Conservation (phyloP, 2,113 vertebrate genomes). For the Hemiprocne comata region DNA sequence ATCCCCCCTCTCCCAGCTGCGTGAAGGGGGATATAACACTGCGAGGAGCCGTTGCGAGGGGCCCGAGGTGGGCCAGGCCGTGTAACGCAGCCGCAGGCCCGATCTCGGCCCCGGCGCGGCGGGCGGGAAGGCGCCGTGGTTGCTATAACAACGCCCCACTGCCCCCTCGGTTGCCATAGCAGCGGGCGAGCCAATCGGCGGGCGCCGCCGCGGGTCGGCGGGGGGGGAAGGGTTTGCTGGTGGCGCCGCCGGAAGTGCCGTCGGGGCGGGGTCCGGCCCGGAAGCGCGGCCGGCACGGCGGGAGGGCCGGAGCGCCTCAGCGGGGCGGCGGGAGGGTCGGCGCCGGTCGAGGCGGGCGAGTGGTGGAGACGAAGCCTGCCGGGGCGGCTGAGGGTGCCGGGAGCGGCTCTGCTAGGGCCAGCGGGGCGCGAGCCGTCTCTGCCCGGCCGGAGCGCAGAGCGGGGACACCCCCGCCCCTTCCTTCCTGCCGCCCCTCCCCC, state of each 20-base stretch:
- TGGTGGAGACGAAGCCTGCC: not conserved
- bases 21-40: not conserved
- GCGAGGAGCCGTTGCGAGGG: not conserved
- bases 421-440: conserved; percentile 33
- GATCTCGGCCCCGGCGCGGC: too few relatives aligned
- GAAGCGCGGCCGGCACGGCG: conserved; percentile 4
- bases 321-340: too few relatives aligned
- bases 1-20: not conserved
- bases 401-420: not conserved
- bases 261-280: not conserved
- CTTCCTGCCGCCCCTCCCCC: conserved; percentile 28
- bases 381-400: not conserved
- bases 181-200: not conserved
- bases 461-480: conserved; percentile 33
- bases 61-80: not conserved
- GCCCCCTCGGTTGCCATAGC: conserved; percentile 49
- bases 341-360: not conserved
- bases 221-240: conserved; percentile 28
- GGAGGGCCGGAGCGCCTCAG: not conserved
- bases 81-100: too few relatives aligned
- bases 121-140: not conserved
- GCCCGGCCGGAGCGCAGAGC: conserved; percentile 43
- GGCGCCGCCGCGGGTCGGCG: too few relatives aligned
- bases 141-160: not conserved
- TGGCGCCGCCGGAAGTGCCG: conserved; percentile 57